Evolutionary conservation across 2,797 vertebrate species (phyloP).

Genomic region (Helarctos malayanus): DNA sequence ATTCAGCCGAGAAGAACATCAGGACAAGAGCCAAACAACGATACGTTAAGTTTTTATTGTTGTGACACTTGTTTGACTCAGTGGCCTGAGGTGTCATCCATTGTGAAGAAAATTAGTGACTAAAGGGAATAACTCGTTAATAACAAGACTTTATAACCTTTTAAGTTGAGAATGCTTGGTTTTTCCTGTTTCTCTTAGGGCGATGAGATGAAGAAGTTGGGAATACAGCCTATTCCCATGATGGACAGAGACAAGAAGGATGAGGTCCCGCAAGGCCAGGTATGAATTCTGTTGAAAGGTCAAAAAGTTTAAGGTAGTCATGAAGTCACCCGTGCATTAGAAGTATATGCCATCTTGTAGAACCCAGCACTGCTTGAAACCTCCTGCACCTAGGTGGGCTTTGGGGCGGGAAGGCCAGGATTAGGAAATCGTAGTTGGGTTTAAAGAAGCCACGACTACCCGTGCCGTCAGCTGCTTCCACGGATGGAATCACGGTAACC

Average conservation of each 20-base stretch:
- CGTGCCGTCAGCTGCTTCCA: accelerated
- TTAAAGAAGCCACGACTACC: background rate
- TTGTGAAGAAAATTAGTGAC: background rate
- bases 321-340: accelerated
- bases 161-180: background rate
- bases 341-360: accelerated
- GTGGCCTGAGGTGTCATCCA: background rate
- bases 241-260: slow-evolving; percentile 99
- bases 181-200: slow-evolving; percentile 89
- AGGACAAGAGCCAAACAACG: background rate
- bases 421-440: background rate
- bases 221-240: slow-evolving; percentile 98
- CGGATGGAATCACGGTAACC: accelerated
- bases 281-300: slow-evolving; percentile 79
- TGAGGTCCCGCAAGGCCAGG: slow-evolving; percentile 98
- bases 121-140: background rate
- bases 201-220: slow-evolving; percentile 99
- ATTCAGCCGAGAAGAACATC: background rate
- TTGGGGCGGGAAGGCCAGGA: background rate
- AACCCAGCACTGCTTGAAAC: background rate
- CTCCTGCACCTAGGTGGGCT: background rate
- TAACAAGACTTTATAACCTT: background rate
- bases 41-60: accelerated
- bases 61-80: no score
- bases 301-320: background rate